Base-by-base conservation (phyloP, 2,888 invertebrate genomes). In the Colletes collaris region DNA sequence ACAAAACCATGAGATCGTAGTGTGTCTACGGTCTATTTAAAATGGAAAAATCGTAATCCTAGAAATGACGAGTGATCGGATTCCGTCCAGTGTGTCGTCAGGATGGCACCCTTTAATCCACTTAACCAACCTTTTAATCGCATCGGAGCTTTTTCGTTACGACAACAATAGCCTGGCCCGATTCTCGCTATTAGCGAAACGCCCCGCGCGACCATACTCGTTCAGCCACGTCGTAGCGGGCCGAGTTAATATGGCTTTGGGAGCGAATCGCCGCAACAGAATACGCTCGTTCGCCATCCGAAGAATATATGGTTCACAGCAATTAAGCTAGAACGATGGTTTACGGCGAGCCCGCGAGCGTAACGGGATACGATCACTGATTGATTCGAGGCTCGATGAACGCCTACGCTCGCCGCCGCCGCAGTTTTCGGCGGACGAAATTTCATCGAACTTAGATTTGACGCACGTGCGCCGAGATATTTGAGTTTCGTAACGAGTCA, bases 221-320 rank as follows among this genome's bases (percentile, higher is more conserved):
- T 78, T 81, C 69, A 62, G 35, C n/a, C 66, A 2, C n/a, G 19
- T 59, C 27, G 55, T 59, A 37, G 62, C 19, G 50, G 59, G 71
- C 59, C 69, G 79, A 87, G 87, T 89, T 88, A 89, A 89, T 89
- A 87, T 81, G 86, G 84, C 84, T 86, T 86, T 88, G 75, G 73
- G 65, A 64, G 69, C 50, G 76, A 66, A 71, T 80, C 73, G 62
- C 74, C 59, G 68, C 81, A 70, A 80, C 81, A 66, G 86, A 76
- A 79, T 79, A 83, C 80, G 74, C 49, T 10, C 3, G 10, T 3
- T 35, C 59, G 60, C 7, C 44, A 27, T 8, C 44, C 74, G 86
- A 89, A 88, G 90, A 90, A 90, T 90, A 90, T 90, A 90, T 89
- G 86, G 88, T 88, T 87, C 86, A 76, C 76, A 68, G 86, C 87